Percentiles rank a stretch among this genome's conserved stretches.
Evolutionary conservation across 2,113 vertebrate species (phyloP).

Genomic region (Brachyistius frenatus): DNA sequence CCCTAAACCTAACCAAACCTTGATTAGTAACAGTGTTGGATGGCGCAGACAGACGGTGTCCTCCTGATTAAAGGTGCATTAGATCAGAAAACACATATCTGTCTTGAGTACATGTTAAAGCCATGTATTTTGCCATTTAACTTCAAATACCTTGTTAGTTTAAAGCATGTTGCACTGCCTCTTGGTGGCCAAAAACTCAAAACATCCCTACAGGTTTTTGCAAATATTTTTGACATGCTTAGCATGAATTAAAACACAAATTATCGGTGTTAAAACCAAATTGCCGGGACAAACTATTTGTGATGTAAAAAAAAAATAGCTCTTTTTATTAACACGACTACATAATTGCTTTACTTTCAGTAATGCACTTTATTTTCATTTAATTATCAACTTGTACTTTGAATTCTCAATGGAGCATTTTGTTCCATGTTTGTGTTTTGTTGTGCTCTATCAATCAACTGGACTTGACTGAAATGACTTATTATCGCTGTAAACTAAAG

Average conservation of each 20-base stretch:
- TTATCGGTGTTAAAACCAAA: background rate
- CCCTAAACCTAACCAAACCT: background rate
- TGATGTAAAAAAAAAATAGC: too few relatives aligned
- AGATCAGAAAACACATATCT: too few relatives aligned
- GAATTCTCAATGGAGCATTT: background rate
- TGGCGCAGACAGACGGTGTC: background rate
- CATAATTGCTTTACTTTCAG: background rate
- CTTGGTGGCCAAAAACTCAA: too few relatives aligned
- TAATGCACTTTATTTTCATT: background rate
- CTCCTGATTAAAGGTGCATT: background rate
- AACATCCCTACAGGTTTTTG: background rate
- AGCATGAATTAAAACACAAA: background rate
- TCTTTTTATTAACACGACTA: background rate
- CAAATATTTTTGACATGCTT: background rate
- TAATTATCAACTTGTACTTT: too few relatives aligned
- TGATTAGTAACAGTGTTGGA: background rate
- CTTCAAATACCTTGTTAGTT: too few relatives aligned
- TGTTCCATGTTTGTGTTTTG: background rate
- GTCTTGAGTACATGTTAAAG: too few relatives aligned
- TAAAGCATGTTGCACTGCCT: too few relatives aligned
- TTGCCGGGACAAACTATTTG: background rate
- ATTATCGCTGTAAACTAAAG: background rate
- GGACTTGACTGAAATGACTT: accelerated
- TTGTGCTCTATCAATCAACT: background rate
- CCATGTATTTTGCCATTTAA: too few relatives aligned